These are phyloP conservation scores for Omphaloscelis lunosa DNA, from an alignment of 2,888 invertebrate species.

Conservation along the genomic window DNA sequence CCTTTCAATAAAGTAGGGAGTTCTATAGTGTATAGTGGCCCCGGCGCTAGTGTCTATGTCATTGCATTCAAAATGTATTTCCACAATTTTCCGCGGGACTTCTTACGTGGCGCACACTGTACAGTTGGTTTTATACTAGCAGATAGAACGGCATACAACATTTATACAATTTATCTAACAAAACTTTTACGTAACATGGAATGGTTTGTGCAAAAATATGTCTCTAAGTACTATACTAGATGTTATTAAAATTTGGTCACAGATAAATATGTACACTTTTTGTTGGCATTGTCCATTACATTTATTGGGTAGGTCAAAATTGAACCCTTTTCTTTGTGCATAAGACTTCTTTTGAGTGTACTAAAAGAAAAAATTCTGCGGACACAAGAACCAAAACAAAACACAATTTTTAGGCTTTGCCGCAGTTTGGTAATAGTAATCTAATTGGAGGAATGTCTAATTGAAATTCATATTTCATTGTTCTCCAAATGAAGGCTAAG, in stretches of 20 bases:
- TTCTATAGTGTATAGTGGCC: not conserved
- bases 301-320: not conserved
- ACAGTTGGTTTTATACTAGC: not conserved
- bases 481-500: not conserved
- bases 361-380: not conserved
- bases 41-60: no score
- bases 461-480: slow-evolving; percentile 1
- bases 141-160: slow-evolving; percentile 3
- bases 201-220: slow-evolving; percentile 59
- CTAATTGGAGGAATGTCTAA: not conserved
- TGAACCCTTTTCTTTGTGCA: not conserved
- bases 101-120: no score
- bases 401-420: not conserved
- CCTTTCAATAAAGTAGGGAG: not conserved
- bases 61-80: no score
- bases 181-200: slow-evolving; percentile 10
- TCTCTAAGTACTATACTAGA: slow-evolving; percentile 12
- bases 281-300: slow-evolving; percentile 4
- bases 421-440: not conserved
- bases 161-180: slow-evolving; percentile 21
- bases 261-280: not conserved
- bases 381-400: not conserved
- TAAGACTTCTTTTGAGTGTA: not conserved
- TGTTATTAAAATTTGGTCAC: slow-evolving; percentile 20
- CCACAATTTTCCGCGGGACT: no score